Conservation (phyloP, 2,113 vertebrate species). For the Eptesicus fuscus region DNA sequence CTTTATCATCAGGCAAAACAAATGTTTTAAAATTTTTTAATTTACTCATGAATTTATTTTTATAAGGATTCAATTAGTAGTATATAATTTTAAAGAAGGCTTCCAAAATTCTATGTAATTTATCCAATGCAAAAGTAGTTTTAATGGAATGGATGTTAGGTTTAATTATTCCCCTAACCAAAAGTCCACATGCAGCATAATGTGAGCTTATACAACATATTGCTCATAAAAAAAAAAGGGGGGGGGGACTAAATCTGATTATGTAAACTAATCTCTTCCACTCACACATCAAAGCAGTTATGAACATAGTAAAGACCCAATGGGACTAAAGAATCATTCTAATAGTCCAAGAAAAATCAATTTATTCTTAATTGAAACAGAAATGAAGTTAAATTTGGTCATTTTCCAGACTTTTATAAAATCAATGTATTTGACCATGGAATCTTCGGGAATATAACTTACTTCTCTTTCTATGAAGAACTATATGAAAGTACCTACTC, state of each 20-base stretch:
- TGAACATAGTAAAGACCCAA: constrained; percentile 20
- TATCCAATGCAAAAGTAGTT: constrained; percentile 30
- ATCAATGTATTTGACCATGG: neutral
- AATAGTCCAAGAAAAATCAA: constrained; percentile 39
- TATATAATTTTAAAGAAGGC: constrained; percentile 18
- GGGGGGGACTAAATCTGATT: neutral
- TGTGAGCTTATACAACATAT: neutral
- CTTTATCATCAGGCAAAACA: neutral
- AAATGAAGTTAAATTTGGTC: constrained; percentile 44
- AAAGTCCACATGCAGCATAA: neutral
- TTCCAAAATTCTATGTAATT: constrained; percentile 10
- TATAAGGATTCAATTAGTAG: neutral
- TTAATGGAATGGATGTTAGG: neutral
- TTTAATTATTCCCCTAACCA: constrained; percentile 41
- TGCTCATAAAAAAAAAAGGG: neutral
- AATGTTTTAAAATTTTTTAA: neutral
- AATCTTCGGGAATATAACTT: constrained; percentile 51
- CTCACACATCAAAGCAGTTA: constrained; percentile 24
- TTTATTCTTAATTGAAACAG: constrained; percentile 45
- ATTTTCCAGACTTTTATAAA: constrained; percentile 39
- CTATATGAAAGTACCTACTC: constrained; percentile 58
- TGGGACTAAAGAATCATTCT: constrained; percentile 19
- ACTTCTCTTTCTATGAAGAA: constrained; percentile 57
- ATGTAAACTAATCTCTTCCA: constrained; percentile 20
- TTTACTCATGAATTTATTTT: neutral